Percentiles rank a stretch among this genome's conserved stretches.
Conservation (phyloP, 2,113 vertebrate species). For the Progne subis region DNA sequence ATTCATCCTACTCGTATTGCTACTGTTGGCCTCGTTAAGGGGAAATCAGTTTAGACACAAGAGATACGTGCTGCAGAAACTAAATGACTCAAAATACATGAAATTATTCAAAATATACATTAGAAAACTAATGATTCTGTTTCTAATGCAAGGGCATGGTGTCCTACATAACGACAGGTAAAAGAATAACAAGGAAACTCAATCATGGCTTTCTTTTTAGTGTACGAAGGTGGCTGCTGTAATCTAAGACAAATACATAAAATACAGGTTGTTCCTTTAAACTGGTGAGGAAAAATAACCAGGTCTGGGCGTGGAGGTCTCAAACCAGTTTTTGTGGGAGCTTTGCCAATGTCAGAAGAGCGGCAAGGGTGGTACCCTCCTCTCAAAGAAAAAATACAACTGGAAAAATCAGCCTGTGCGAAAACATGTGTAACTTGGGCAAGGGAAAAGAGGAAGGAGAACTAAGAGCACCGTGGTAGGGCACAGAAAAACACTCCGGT, state of each 20-base stretch:
- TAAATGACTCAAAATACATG: conserved; percentile 10
- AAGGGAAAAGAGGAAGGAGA: not conserved
- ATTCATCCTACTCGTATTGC: not conserved
- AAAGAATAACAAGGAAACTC: not conserved
- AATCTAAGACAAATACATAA: not conserved
- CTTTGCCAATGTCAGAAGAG: not conserved
- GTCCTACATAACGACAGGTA: not conserved
- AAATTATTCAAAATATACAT: not conserved
- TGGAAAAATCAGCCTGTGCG: not conserved
- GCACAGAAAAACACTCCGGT: not conserved
- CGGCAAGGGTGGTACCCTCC: not conserved
- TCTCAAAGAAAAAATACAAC: not conserved
- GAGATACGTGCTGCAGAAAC: not conserved
- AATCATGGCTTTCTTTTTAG: not conserved
- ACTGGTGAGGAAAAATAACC: not conserved
- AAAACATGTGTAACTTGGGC: not conserved
- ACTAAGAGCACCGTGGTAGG: not conserved
- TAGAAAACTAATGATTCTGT: not conserved
- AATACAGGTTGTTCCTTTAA: not conserved
- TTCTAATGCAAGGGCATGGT: not conserved
- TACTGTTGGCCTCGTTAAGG: not conserved
- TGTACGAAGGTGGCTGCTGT: not conserved
- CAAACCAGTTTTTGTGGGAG: not conserved
- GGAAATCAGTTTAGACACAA: not conserved
- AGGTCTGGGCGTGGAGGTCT: not conserved